Base-by-base conservation (phyloP, 1,140 invertebrate species). In the Drosophila ambigua region DNA sequence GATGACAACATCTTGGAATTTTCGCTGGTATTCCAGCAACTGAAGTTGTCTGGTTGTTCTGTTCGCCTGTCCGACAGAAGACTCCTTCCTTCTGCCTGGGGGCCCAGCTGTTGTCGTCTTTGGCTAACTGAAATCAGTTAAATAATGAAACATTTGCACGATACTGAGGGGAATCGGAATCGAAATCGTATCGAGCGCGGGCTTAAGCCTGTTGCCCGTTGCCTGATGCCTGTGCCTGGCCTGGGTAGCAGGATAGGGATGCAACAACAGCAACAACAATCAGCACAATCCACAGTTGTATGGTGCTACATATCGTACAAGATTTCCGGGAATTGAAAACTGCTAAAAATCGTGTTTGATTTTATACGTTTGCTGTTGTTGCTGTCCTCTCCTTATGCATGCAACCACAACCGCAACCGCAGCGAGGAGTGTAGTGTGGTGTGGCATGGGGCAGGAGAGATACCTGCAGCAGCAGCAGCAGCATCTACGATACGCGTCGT, bases 1-100 rank as follows among this genome's bases (percentile, higher is more conserved):
- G 89, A 91, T 90, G 89, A 91, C 89, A 91, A 90, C 77, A 89
- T 87, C 74, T 74, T 80, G 89, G 89, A 91, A 91, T 91, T 91
- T 85, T 81, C 61, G 81, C 79, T 85, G 84, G 89, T 77, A 83
- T 90, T 88, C 73, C 57, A 54, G 28, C 24, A 73, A 64, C 50
- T 68, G 67, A 54, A 74, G 69, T 67, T 82, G 83, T 74, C 68
- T 65, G 64, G 55, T 79, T 83, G 52, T 79, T 61, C 20, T 20
- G 20, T 20, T 20, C 20, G 51, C 69, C 63, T 54, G 54, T 66
- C 57, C 60, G 77, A 0, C 31, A 8, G 31, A 66, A 58, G 48
- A 44, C 20, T 23, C 46, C 43, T 31, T 1, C 20, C 20, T 20
- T 35, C 35, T 68, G 4, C 48, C 23, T 46, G 24, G 23, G 15